Evolutionary conservation across 2,797 vertebrate species (phyloP).

Genomic region (Hybognathus amarus): DNA sequence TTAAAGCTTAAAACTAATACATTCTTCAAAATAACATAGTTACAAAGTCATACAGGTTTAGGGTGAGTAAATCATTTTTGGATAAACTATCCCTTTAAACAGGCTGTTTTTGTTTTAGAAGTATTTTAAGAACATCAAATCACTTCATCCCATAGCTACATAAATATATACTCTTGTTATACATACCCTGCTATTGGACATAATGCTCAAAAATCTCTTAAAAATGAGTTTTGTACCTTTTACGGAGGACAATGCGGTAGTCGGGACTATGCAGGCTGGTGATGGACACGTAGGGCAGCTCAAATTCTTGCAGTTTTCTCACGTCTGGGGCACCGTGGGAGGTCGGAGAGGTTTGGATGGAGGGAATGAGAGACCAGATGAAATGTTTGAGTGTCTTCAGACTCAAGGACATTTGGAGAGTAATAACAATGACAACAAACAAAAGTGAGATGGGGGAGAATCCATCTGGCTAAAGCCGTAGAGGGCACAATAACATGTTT

Average conservation of each 20-base stretch:
- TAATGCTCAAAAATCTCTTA: not conserved
- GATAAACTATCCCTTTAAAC: not conserved
- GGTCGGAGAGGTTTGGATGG: conserved; percentile 18
- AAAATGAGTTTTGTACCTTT: conserved; percentile 82
- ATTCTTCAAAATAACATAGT: not conserved
- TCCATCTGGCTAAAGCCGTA: conserved; percentile 43
- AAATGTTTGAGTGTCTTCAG: conserved; percentile 43
- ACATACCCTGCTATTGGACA: not conserved
- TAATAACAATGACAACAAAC: conserved; percentile 49
- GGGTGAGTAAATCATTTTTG: not conserved
- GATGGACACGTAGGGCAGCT: conserved; percentile 95
- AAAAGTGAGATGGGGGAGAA: conserved; percentile 43
- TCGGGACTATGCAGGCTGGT: conserved; percentile 90
- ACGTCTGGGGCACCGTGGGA: conserved; percentile 78
- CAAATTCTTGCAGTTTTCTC: conserved; percentile 97
- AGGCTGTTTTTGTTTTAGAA: not conserved
- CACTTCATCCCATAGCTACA: not conserved
- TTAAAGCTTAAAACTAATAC: not conserved
- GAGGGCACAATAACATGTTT: conserved; percentile 50
- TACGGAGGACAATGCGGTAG: conserved; percentile 93
- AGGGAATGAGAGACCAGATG: conserved; percentile 51
- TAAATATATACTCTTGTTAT: not conserved
- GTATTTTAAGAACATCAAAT: not conserved
- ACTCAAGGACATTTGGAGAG: conserved; percentile 53
- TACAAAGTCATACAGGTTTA: not conserved